Evolutionary conservation across 1,140 invertebrate genomes (phyloP), one percentile per base, ranked within the genome.

Genomic region (Microplitis demolitor): DNA sequence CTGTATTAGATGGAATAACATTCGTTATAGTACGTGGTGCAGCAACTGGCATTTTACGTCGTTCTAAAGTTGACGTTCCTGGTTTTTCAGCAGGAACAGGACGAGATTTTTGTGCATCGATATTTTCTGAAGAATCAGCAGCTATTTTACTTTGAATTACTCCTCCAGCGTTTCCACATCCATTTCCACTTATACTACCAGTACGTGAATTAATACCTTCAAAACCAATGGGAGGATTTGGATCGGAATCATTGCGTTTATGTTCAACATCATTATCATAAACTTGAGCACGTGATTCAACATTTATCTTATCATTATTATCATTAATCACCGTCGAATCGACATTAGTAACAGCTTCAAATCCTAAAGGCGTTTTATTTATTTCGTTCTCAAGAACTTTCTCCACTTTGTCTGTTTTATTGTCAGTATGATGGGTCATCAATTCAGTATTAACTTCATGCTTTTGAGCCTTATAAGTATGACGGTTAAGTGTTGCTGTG

Each of bases 21-120:
- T 83, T 84, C 37, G 87, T 77, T 74, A 89, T 82, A 45, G 82
- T 90, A 78, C 89, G 85, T 34, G 89, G 90, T 4, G 89, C 87
- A n/a, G 89, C 89, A 3, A 90, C 83, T 2, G 89, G 89, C 34
- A 83, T 79, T 70, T 78, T 82, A 68, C 80, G 80, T 72, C 82
- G 84, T 71, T 87, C 86, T 4, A 83, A 75, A 5, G 82, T 82
- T 3, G 79, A 79, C 1, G 80, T 77, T 56, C 74, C 71, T 24
- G 84, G 81, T 75, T 84, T 87, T 64, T 87, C 83, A 11, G 77
- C 75, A 11, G 78, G 76, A 64, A 83, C 69, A 35, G 80, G 74
- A 74, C 82, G 84, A 5, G 77, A 33, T 68, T 77, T 84, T 8
- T 71, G 66, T 1, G 34, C 39, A 73, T 83, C 77, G 6, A 35